Percentiles rank a stretch among this genome's conserved stretches.
phyloP scores from a whole-genome alignment of 2,113 vertebrate species.

The Leiothrix lutea region DNA sequence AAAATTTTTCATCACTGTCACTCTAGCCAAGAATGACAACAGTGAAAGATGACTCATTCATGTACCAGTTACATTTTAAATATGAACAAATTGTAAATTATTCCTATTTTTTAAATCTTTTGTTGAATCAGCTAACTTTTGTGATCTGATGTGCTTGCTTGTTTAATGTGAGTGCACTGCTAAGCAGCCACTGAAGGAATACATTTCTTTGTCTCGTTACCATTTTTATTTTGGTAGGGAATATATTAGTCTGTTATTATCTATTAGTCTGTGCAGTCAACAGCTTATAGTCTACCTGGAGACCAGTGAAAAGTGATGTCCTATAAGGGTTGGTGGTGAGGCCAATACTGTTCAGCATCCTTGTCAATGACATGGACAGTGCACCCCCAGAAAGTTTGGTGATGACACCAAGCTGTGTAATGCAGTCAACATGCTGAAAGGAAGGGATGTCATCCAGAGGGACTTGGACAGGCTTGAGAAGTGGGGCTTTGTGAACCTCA shows the following conservation, averaged over 20 bases:
- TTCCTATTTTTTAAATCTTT: neutral
- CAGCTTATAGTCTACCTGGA: neutral
- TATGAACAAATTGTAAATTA: neutral
- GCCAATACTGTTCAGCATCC: neutral
- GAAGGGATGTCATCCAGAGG: neutral
- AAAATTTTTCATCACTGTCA: neutral
- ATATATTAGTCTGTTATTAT: neutral
- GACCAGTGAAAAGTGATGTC: neutral
- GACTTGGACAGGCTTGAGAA: neutral
- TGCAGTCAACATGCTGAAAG: neutral
- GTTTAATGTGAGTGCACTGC: neutral
- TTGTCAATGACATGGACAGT: neutral
- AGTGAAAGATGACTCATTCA: neutral
- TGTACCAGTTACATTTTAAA: neutral
- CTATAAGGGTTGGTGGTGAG: rapidly evolving
- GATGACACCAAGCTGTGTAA: neutral
- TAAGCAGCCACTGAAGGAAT: neutral
- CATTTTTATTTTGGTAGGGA: neutral
- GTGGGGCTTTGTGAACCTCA: neutral
- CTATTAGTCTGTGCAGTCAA: neutral
- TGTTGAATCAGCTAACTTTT: neutral
- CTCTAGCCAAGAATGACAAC: neutral
- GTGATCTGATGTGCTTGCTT: neutral
- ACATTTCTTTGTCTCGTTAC: neutral
- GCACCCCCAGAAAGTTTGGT: neutral